Conservation (phyloP, 2,888 invertebrate genomes). For the Apamea sordens region DNA sequence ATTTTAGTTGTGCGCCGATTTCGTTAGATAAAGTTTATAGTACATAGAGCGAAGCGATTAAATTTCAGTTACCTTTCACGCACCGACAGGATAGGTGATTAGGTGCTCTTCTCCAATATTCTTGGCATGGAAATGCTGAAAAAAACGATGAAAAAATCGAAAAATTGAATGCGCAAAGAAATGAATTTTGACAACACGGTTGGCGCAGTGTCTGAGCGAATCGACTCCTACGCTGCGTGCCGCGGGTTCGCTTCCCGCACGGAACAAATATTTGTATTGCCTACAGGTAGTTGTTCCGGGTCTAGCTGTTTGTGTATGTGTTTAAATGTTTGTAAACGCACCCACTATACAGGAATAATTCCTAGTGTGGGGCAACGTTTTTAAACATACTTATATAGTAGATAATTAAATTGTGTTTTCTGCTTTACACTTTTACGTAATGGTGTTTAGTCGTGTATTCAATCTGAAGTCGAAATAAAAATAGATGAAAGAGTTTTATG, state of each 20-base stretch:
- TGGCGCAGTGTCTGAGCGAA: too few species aligned
- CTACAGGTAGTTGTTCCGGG: too few species aligned
- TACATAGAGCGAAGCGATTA: slow-evolving; percentile 47
- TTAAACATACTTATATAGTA: background rate
- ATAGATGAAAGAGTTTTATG: background rate
- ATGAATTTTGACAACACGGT: background rate
- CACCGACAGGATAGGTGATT: slow-evolving; percentile 1
- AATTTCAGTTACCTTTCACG: slow-evolving; percentile 54
- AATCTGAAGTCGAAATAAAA: slow-evolving; percentile 7
- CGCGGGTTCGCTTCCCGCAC: too few species aligned
- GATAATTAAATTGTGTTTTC: background rate
- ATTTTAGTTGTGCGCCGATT: slow-evolving; percentile 72
- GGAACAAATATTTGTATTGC: too few species aligned
- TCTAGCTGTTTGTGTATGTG: too few species aligned
- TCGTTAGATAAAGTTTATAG: slow-evolving; percentile 57
- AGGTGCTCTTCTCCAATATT: background rate
- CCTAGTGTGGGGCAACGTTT: too few species aligned
- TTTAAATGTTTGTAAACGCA: too few species aligned
- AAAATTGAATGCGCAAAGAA: background rate
- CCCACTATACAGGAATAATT: too few species aligned
- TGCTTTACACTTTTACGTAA: background rate
- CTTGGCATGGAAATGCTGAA: background rate
- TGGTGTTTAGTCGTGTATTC: background rate
- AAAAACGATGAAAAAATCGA: background rate
- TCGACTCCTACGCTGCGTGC: too few species aligned